phyloP scores from a whole-genome alignment of 2,888 invertebrate genomes.

The Archaeoteleia sp. region DNA sequence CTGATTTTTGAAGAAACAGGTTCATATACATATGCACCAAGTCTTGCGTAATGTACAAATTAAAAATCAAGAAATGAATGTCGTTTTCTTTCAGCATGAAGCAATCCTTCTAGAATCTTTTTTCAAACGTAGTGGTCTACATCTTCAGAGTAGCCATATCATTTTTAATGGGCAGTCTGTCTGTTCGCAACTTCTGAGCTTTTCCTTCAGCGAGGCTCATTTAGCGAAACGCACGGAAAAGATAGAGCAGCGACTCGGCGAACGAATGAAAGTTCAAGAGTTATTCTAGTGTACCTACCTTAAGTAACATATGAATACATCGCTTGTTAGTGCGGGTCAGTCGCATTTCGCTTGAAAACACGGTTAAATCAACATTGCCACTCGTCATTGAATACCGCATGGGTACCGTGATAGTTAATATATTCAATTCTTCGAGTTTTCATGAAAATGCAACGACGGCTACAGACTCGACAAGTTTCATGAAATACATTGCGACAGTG shows the following conservation, averaged over 20 bases:
- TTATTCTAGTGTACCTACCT: slow-evolving; percentile 58
- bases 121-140: background rate
- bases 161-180: slow-evolving; percentile 8
- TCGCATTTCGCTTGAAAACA: slow-evolving; percentile 37
- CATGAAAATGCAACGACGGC: background rate
- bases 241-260: background rate
- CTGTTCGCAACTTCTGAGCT: background rate
- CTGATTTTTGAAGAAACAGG: too few species aligned
- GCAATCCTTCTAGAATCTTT: background rate
- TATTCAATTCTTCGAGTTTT: slow-evolving; percentile 7
- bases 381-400: slow-evolving; percentile 2
- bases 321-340: slow-evolving; percentile 56
- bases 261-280: slow-evolving; percentile 22
- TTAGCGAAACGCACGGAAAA: background rate
- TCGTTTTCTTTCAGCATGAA: background rate
- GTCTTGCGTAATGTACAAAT: background rate
- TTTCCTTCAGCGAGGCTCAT: background rate
- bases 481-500: background rate
- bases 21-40: too few species aligned
- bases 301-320: slow-evolving; percentile 62
- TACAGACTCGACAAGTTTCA: background rate
- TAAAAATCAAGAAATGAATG: background rate
- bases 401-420: background rate
- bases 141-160: background rate
- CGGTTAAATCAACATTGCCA: slow-evolving; percentile 18